Evolutionary conservation across 2,113 vertebrate species (phyloP).

Genomic region (Rhipidura dahli): DNA sequence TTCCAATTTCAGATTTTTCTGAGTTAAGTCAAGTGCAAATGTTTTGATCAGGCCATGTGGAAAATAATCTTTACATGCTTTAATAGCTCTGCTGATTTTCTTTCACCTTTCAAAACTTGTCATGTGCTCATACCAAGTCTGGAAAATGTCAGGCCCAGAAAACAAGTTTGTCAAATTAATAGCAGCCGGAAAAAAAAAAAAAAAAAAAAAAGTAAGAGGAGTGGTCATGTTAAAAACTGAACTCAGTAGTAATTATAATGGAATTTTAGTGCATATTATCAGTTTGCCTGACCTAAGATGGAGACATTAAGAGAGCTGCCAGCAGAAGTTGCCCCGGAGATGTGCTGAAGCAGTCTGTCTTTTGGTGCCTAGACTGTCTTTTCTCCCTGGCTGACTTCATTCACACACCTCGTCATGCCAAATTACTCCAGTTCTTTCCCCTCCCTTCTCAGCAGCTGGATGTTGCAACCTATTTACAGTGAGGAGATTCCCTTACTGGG

Average conservation of each 20-base stretch:
- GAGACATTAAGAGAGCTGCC: neutral
- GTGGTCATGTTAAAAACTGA: neutral
- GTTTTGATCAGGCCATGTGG: neutral
- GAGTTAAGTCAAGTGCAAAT: neutral
- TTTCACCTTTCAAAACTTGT: slow-evolving; percentile 21
- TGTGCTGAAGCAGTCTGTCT: slow-evolving; percentile 27
- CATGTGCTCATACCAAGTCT: neutral
- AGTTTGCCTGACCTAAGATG: neutral
- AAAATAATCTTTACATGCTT: slow-evolving; percentile 9
- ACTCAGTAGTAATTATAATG: neutral
- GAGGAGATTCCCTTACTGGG: neutral
- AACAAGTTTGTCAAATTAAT: neutral
- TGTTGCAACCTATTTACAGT: slow-evolving; percentile 17
- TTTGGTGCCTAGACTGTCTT: neutral
- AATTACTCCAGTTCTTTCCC: neutral
- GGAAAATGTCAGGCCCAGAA: slow-evolving; percentile 7
- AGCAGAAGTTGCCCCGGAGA: neutral
- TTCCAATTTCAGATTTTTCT: slow-evolving; percentile 1
- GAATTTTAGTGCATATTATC: neutral
- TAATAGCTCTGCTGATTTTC: neutral
- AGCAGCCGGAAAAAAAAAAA: neutral
- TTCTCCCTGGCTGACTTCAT: slow-evolving; percentile 21
- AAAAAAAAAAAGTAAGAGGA: neutral
- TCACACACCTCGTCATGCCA: neutral
- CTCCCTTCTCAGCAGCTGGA: neutral